These are phyloP conservation scores for Apaloderma vittatum DNA, from an alignment of 2,113 vertebrate genomes.

Conservation along the genomic window DNA sequence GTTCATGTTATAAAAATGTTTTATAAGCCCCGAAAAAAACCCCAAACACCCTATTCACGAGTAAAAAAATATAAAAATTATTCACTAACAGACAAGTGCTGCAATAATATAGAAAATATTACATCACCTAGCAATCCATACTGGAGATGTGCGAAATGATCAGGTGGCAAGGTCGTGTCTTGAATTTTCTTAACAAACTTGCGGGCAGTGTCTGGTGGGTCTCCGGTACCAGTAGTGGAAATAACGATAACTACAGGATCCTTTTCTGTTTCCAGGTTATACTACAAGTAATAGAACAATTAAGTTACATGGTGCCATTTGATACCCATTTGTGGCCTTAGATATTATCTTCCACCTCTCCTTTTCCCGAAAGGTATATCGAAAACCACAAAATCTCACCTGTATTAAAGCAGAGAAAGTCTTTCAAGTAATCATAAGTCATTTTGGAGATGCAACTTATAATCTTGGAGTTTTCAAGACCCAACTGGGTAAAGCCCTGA, in stretches of 20 bases:
- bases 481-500: background rate
- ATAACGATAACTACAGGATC: constrained; percentile 91
- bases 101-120: background rate
- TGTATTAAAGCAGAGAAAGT: background rate
- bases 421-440: background rate
- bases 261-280: constrained; percentile 87
- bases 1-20: background rate
- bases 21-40: background rate
- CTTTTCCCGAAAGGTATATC: background rate
- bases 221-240: constrained; percentile 95
- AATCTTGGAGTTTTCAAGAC: background rate
- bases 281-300: constrained; percentile 79
- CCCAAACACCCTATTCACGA: background rate
- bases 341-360: background rate
- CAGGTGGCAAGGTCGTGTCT: constrained; percentile 77
- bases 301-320: background rate
- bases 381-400: background rate
- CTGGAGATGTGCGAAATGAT: constrained; percentile 86
- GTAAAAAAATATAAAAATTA: background rate
- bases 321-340: background rate
- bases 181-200: constrained; percentile 89
- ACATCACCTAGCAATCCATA: constrained; percentile 92
- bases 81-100: background rate
- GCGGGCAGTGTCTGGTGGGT: constrained; percentile 90
- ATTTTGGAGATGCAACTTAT: background rate